Base-by-base conservation (phyloP, 2,113 vertebrate species). In the Laticauda laticaudata region DNA sequence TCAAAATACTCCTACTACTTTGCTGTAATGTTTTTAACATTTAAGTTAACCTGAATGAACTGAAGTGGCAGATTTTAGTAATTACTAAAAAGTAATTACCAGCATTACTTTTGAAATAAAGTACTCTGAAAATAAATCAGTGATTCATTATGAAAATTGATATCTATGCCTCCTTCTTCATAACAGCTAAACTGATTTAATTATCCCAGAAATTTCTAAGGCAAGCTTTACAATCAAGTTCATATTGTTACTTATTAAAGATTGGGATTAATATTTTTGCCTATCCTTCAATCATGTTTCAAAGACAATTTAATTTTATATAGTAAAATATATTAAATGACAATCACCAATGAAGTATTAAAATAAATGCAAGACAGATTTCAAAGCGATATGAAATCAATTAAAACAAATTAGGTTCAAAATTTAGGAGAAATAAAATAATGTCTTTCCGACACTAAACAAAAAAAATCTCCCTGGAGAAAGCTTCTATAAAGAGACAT, bases 161-260 rank as follows among this genome's bases (percentile, higher is more conserved):
- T 8, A 59, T 86, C 21, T 86, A 86, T 48, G 6, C n/a, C n/a
- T 59, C 15, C 1, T 69, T 34, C 51, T 87, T n/a, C 43, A 39
- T 43, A 86, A 51, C 20, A 15, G 43, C 6, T 48, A 29, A 64
- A n/a, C 48, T 48, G 55, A 34, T 26, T 56, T n/a, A 86, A 59
- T 43, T 45, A 43, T 86, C 43, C 34, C 20, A 87, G 29, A 23
- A 53, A 87, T 92, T 56, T 21, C 51, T 23, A 39, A 29, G 23
- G 23, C 18, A 55, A 15, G n/a, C 24, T 45, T 48, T 34, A 56
- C 45, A 48, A 14, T 43, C 39, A 90, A 23, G 26, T 18, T 75
- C 39, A 48, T 86, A 51, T 57, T 89, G 29, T 34, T 69, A 43
- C 21, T 92, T 88, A 95, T 29, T 56, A 92, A 89, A 90, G 26